A percentile compares a stretch with the other conserved stretches of the same genome.
Evolutionary conservation across 2,113 vertebrate species (phyloP).

Genomic region (Emydocephalus ijimae): DNA sequence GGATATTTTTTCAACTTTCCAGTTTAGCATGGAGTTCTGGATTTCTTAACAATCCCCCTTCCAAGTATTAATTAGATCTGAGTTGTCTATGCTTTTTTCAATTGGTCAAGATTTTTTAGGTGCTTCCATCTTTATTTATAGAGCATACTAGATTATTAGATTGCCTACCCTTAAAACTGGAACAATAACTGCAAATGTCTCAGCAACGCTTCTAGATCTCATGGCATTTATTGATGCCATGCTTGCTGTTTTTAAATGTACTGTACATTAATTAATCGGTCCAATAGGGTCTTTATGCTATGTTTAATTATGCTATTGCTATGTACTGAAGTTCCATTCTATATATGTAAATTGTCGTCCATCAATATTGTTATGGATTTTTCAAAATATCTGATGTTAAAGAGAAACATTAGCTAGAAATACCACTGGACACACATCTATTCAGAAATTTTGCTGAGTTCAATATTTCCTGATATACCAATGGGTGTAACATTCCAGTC

Average conservation of each 20-base stretch:
- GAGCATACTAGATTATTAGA: slow-evolving; percentile 49
- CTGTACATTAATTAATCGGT: background rate
- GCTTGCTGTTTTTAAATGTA: background rate
- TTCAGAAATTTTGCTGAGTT: background rate
- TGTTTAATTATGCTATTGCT: background rate
- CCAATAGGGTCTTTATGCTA: background rate
- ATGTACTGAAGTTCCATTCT: background rate
- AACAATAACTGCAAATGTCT: slow-evolving; percentile 36
- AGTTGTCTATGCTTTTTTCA: background rate
- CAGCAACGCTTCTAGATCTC: slow-evolving; percentile 26
- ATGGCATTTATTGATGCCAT: background rate
- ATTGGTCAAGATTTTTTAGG: background rate
- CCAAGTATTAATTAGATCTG: background rate
- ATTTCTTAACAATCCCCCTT: background rate
- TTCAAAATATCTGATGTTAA: background rate
- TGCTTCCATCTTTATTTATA: slow-evolving; percentile 55
- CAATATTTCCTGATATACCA: background rate
- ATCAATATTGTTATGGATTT: background rate
- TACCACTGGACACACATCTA: background rate
- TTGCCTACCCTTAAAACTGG: slow-evolving; percentile 36
- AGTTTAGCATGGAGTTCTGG: background rate
- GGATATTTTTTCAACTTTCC: background rate
- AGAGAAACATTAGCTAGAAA: background rate
- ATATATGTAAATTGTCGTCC: background rate
- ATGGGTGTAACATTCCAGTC: background rate